Evolutionary conservation across 37 sponge, comb jelly and placozoan species (phyloP), one percentile per base, ranked within the genome.

Genomic region (Haliclona indistincta): DNA sequence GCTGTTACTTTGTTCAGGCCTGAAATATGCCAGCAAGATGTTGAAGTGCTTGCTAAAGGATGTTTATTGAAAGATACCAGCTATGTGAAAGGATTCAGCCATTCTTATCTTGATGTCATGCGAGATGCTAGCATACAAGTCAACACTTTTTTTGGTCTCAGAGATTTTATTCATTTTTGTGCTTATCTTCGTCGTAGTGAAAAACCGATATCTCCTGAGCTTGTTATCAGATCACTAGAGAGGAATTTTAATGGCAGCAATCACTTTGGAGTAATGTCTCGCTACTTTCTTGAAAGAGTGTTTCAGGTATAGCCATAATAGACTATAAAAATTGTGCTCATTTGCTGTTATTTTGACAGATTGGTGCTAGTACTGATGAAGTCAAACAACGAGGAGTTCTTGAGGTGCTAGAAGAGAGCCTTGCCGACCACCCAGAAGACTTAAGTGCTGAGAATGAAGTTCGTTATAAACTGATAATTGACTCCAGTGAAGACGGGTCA

Each of bases 1-100:
- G 95, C 95, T 17, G 74, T 90, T 25, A 89, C 84, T 64, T 84
- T 94, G 33, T 94, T 94, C 58, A 75, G 95, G 28, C 82, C 95
- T 1, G 68, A 81, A 22, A 52, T 61, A 15, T 42, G 78, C 6
- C 63, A 39, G 28, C 80, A 78, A 26, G 89, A 89, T 10, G 56
- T 89, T 17, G 40, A 71, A 39, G 79, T 87, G 0, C 69, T 89
- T 17, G 90, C 90, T 34, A 64, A 67, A 28, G 90, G 81, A 1
- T 89, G 90, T 47, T 43, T 89, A 17, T 60, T 62, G 41, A 75
- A 67, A 2, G 81, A 81, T 54, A 13, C 80, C 15, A 38, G 39
- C 6, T 56, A 64, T 20, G 56, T 88, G 11, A 53, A 20, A 4
- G 71, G 42, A 0, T 77, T 88, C 22, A 83, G 84, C 64, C 33